Evolutionary conservation across 1,140 invertebrate genomes (phyloP).

Genomic region (Heliothis subflexa): DNA sequence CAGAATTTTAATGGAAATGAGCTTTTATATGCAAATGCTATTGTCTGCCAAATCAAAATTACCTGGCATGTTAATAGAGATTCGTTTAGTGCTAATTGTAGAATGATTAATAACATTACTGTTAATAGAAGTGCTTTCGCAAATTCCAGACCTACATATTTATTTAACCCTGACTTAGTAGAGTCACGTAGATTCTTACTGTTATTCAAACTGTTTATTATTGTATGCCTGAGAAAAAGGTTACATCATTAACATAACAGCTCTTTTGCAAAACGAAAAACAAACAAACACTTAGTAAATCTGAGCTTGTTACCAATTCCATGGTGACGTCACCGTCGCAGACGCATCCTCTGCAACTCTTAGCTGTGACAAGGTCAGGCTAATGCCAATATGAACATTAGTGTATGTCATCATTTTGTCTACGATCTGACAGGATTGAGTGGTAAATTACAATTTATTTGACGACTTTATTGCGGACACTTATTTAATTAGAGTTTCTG

Average conservation of each 20-base stretch:
- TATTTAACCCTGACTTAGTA: too few relatives aligned
- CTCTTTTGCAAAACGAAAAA: not conserved
- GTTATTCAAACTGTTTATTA: too few relatives aligned
- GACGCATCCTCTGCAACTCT: conserved; percentile 23
- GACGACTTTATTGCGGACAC: not conserved
- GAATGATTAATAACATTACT: too few relatives aligned
- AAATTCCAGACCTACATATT: too few relatives aligned
- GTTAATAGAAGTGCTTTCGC: too few relatives aligned
- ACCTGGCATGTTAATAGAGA: not conserved
- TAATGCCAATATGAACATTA: conserved; percentile 10
- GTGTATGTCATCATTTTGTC: not conserved
- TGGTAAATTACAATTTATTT: conserved; percentile 11
- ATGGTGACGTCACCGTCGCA: conserved; percentile 19
- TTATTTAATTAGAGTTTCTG: not conserved
- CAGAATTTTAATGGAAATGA: conserved; percentile 4
- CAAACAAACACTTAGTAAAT: conserved; percentile 3
- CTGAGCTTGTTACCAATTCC: not conserved
- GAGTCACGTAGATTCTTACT: too few relatives aligned
- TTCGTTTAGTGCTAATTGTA: too few relatives aligned
- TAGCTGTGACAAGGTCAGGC: conserved; percentile 12
- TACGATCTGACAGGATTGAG: conserved; percentile 4
- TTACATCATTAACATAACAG: not conserved
- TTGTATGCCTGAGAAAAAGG: not conserved
- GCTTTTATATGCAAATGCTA: too few relatives aligned
- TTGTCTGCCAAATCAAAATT: not conserved